Conservation (phyloP, 2,888 invertebrate species). For the Cephus runcator region DNA sequence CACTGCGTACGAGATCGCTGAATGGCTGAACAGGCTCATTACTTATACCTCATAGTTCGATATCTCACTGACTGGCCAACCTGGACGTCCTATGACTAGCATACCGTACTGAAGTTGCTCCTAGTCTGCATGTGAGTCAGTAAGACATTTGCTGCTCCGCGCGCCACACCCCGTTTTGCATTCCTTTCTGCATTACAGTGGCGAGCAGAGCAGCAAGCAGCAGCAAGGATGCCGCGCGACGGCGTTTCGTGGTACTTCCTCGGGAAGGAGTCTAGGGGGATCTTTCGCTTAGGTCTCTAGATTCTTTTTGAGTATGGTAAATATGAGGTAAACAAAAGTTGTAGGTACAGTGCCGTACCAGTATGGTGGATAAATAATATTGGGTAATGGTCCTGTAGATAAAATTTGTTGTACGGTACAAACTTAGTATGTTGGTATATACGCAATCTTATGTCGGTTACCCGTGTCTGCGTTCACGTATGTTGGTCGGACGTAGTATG, state of each 20-base stretch:
- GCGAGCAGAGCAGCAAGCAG: not conserved
- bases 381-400: not conserved
- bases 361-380: not conserved
- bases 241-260: not conserved
- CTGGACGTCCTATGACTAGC: not conserved
- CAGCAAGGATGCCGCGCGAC: not conserved
- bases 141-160: slow-evolving; percentile 47
- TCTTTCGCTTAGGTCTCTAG: not conserved
- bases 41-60: not conserved
- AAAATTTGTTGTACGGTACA: not conserved
- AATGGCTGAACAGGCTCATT: not conserved
- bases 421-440: not conserved
- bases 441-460: not conserved
- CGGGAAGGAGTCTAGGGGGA: not conserved
- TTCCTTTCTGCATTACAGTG: slow-evolving; percentile 32
- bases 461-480: not conserved
- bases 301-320: not conserved
- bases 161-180: slow-evolving; percentile 52
- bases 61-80: not conserved
- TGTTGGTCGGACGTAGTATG: not conserved
- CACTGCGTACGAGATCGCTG: not conserved
- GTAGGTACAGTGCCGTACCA: not conserved
- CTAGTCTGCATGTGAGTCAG: slow-evolving; percentile 46
- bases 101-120: slow-evolving; percentile 1
- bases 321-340: not conserved